These are phyloP conservation scores for Salvelinus alpinus DNA, from an alignment of 2,113 vertebrate genomes.

Conservation along the genomic window DNA sequence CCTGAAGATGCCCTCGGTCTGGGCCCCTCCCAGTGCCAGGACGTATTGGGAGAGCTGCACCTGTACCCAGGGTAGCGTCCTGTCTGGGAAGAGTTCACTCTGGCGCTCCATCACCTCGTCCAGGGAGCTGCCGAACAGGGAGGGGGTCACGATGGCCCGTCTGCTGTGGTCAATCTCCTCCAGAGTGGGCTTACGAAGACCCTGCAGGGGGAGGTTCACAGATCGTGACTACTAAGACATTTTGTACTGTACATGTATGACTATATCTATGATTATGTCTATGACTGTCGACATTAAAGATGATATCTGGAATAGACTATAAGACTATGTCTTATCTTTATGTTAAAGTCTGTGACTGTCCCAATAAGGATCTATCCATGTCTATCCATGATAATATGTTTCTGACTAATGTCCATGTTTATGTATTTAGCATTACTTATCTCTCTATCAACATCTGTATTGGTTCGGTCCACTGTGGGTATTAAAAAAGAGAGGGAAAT, in stretches of 20 bases:
- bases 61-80: constrained; percentile 88
- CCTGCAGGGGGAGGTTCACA: constrained; percentile 62
- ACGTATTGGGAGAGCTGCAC: constrained; percentile 88
- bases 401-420: not conserved
- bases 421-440: not conserved
- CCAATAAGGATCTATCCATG: not conserved
- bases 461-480: not conserved
- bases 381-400: not conserved
- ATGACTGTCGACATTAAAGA: not conserved
- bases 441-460: not conserved
- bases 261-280: constrained; percentile 44
- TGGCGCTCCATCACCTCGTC: constrained; percentile 89
- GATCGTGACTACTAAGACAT: not conserved
- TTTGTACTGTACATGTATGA: constrained; percentile 23
- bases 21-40: constrained; percentile 82
- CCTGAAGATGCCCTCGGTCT: constrained; percentile 92
- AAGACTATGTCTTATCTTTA: not conserved
- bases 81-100: constrained; percentile 80
- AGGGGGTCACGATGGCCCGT: constrained; percentile 83
- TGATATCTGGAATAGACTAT: not conserved
- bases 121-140: constrained; percentile 86
- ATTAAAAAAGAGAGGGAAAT: not conserved
- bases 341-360: not conserved
- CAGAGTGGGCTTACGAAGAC: constrained; percentile 84
- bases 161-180: constrained; percentile 85